A percentile compares a stretch with the other conserved stretches of the same genome.
phyloP scores from a whole-genome alignment of 2,888 invertebrate species.

The Parascotia fuliginaria region DNA sequence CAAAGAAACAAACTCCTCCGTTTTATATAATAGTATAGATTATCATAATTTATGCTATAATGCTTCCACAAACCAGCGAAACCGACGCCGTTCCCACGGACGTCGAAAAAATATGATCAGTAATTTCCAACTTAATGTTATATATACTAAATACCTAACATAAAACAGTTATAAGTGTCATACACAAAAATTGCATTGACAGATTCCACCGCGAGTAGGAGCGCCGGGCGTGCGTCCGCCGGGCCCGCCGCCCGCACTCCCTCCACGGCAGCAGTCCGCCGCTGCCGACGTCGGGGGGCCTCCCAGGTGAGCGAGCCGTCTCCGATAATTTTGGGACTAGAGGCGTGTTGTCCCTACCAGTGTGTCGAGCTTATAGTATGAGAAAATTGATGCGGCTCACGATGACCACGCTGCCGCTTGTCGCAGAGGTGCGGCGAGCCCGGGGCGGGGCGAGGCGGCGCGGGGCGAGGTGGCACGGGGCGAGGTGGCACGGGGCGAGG shows the following conservation, averaged over 20 bases:
- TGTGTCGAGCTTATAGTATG: slow-evolving; percentile 21
- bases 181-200: background rate
- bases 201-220: slow-evolving; percentile 71
- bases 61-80: too few species aligned
- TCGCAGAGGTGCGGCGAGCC: slow-evolving; percentile 29
- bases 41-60: too few species aligned
- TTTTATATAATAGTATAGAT: too few species aligned
- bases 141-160: too few species aligned
- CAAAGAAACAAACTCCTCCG: too few species aligned
- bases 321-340: slow-evolving; percentile 17
- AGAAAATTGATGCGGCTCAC: slow-evolving; percentile 9
- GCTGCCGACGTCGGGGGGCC: slow-evolving; percentile 71
- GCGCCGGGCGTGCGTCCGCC: slow-evolving; percentile 39
- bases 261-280: slow-evolving; percentile 84
- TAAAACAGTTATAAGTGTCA: too few species aligned
- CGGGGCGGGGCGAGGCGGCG: slow-evolving; percentile 24
- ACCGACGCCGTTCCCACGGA: too few species aligned
- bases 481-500: slow-evolving; percentile 16
- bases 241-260: slow-evolving; percentile 79
- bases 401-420: slow-evolving; percentile 33
- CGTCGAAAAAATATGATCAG: too few species aligned
- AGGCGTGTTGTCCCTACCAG: slow-evolving; percentile 11
- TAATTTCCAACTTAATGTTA: too few species aligned
- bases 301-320: slow-evolving; percentile 60
- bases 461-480: slow-evolving; percentile 30